Evolutionary conservation across 1,140 invertebrate genomes (phyloP), one percentile per base, ranked within the genome.

Genomic region (Littorina saxatilis): DNA sequence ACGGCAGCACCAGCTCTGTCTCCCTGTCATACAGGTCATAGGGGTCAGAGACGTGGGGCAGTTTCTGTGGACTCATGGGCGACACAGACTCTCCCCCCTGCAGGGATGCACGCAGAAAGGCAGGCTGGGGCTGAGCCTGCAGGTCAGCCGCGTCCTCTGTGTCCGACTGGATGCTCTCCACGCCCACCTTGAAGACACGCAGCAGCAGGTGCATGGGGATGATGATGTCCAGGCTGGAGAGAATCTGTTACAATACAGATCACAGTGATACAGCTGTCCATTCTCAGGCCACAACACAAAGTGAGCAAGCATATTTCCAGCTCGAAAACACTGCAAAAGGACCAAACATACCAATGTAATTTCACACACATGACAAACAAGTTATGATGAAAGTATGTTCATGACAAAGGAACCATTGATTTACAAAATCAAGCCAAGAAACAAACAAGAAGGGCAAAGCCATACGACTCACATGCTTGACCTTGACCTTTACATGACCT

Each of bases 1-100:
- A 99, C 4, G 96, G 96, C 11, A 99, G 93, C 61, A 93, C 90
- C 7, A 92, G 86, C 80, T 94, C 93, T n/a, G 89, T 87, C 75
- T 92, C 91, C 37, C 87, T 82, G 1, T 91, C 89, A 81, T 89
- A 91, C 37, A 90, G 81, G 52, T 91, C 88, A 82, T 82, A 87
- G 0, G 85, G 83, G 63, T 89, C 88, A 15, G 86, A 80, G 0
- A 83, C 80, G n/a, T 84, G 77, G 23, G 85, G 87, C 20, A 85
- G 82, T n/a, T 86, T 87, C 76, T 87, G 87, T 7, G 90, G 90
- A 70, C 89, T 91, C 35, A 91, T 85, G 23, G 89, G 90, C 9
- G 90, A 78, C 55, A 78, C 76, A 37, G 76, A 17, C 55, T 78
- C 76, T 2, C 43, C 39, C 86, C 43, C 39, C 87, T 32, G 88